Base-by-base conservation (phyloP, 2,888 invertebrate species). In the Xestia sexstrigata region DNA sequence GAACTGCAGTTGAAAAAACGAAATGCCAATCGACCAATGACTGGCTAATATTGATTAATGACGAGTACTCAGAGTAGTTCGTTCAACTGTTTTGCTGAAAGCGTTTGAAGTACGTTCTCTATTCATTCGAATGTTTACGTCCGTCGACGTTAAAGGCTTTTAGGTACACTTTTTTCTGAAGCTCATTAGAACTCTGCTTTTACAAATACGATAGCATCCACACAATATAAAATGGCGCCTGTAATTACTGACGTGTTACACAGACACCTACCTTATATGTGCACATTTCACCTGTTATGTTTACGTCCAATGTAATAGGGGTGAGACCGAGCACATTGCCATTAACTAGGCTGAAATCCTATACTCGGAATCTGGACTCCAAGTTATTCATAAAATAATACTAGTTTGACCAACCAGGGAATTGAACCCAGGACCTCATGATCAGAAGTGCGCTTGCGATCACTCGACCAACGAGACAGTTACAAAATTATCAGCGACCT, bases 91-190 rank as follows among this genome's bases (percentile, higher is more conserved):
- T n/a, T 49, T 9, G 13, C 1, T 74, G 62, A 70, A 70, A 39
- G 52, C 35, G 39, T 68, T 74, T 74, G 60, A 70, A 81, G 74
- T 58, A 63, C n/a, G 9, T 49, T 11, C 26, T 70, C 52, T 35
- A 71, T 85, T 82, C 60, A 68, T 70, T 68, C 67, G 2, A 75
- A 58, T 82, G 26, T 69, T 82, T 62, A 60, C 63, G 0, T 52
- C 67, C n/a, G 39, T 35, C 26, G n/a, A 55, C 60, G 60, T 9
- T 20, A 26, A 30, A 42, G 20, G 13, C 3, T 26, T 62, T 35
- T 62, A 35, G 20, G 8, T 67, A 42, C 23, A 65, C 39, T 67
- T 79, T 84, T 42, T 30, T 47, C n/a, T 23, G 30, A 20, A 39
- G n/a, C 17, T 47, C 4, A 76, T 49, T 42, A 35, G 11, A 23